Evolutionary conservation across 2,113 vertebrate genomes (phyloP).

Genomic region (Amblyornis subalaris): DNA sequence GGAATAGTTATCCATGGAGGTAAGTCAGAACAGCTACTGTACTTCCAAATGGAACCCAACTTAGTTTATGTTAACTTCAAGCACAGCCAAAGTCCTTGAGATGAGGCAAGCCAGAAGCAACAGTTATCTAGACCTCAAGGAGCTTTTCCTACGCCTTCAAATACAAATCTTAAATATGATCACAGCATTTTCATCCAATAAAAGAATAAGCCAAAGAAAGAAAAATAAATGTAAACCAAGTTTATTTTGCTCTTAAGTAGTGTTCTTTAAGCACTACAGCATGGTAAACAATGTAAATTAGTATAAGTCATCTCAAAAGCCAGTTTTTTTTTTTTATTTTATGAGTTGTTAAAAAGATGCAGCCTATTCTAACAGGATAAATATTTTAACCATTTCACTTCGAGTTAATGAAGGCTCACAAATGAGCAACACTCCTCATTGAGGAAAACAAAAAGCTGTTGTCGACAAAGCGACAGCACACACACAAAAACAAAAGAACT

Average conservation of each 20-base stretch:
- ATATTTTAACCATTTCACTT: constrained; percentile 98
- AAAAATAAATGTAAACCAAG: constrained; percentile 98
- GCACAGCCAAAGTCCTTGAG: constrained; percentile 16
- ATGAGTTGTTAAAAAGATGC: constrained; percentile 98
- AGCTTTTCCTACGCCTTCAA: not conserved
- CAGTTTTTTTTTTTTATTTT: constrained; percentile 79
- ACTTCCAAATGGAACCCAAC: constrained; percentile 26
- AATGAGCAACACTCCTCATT: constrained; percentile 99
- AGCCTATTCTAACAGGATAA: constrained; percentile 98
- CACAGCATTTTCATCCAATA: constrained; percentile 66
- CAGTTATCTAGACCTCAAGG: constrained; percentile 14
- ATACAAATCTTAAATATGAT: constrained; percentile 21
- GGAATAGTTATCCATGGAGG: not conserved
- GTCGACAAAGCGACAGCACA: constrained; percentile 98
- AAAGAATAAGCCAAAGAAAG: constrained; percentile 67
- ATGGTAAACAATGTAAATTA: constrained; percentile 99
- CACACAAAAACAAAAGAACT: constrained; percentile 85
- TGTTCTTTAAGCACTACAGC: constrained; percentile 97
- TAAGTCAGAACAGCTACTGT: constrained; percentile 34
- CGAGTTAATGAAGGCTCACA: constrained; percentile 98
- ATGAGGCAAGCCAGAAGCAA: constrained; percentile 22
- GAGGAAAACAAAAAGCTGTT: constrained; percentile 99
- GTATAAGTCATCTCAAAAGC: constrained; percentile 95
- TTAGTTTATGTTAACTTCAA: not conserved
- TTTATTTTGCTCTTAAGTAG: constrained; percentile 96